These are phyloP conservation scores for Crax fasciolata DNA, from an alignment of 2,797 vertebrate genomes.

Conservation along the genomic window DNA sequence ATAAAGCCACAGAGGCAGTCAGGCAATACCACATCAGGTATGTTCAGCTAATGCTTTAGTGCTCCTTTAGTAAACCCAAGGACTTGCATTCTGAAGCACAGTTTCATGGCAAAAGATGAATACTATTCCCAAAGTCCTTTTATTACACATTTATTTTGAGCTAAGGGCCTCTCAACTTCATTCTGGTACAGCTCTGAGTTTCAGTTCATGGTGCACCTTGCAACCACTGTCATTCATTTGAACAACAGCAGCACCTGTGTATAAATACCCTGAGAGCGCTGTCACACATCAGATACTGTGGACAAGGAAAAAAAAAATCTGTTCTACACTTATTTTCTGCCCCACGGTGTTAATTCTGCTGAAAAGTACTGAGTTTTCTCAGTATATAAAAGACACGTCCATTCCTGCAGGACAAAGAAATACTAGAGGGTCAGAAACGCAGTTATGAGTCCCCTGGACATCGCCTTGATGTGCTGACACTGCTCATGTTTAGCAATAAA, in stretches of 20 bases:
- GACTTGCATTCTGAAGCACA: neutral
- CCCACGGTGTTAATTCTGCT: neutral
- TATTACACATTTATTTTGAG: neutral
- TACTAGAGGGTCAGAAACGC: neutral
- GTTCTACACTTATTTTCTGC: neutral
- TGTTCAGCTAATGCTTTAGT: neutral
- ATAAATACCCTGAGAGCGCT: neutral
- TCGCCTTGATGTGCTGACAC: neutral
- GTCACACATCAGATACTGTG: neutral
- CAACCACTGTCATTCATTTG: neutral
- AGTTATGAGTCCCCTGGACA: neutral
- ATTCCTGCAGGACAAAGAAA: neutral
- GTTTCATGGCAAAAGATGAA: neutral
- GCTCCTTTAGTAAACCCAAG: neutral
- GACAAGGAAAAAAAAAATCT: neutral
- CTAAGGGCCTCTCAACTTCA: neutral
- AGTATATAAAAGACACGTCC: neutral
- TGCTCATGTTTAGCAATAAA: neutral
- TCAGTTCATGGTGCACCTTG: neutral
- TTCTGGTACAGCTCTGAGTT: neutral
- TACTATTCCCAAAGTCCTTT: neutral
- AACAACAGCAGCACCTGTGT: neutral
- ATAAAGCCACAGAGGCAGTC: conserved; percentile 35
- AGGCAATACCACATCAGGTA: conserved; percentile 20
- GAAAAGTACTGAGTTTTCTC: neutral